Percentiles rank a stretch among this genome's conserved stretches.
Evolutionary conservation across 2,888 invertebrate species (phyloP).

Genomic region (Pediacus dermestoides): DNA sequence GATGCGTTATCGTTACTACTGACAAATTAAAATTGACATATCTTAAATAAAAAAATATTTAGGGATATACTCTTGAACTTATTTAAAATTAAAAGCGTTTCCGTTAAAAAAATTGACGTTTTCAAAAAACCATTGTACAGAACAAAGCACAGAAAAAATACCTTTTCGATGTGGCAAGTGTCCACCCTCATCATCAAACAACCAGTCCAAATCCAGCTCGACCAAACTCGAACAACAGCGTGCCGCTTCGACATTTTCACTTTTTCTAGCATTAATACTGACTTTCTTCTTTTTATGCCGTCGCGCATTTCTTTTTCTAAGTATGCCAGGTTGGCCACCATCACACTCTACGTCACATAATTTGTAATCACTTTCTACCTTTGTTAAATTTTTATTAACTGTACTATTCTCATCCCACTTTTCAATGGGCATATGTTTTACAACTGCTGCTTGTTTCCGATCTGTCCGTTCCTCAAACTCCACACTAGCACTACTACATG

Average conservation of each 20-base stretch:
- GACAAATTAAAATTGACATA: too few species aligned
- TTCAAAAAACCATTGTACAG: too few species aligned
- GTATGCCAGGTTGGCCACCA: constrained; percentile 30
- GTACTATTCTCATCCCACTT: constrained; percentile 10
- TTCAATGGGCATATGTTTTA: constrained; percentile 14
- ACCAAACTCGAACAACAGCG: constrained; percentile 54
- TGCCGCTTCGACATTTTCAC: too few species aligned
- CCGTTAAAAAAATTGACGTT: too few species aligned
- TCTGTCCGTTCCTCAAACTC: constrained; percentile 38
- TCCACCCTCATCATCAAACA: constrained; percentile 54
- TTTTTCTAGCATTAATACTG: constrained; percentile 20
- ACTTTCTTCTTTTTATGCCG: constrained; percentile 34
- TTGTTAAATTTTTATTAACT: constrained; percentile 10
- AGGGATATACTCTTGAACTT: too few species aligned
- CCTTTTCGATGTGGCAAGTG: constrained; percentile 29
- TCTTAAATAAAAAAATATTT: too few species aligned
- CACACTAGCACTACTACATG: constrained; percentile 44
- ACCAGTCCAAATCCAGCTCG: constrained; percentile 60
- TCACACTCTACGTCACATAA: constrained; percentile 49
- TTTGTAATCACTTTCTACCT: constrained; percentile 23
- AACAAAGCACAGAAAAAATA: too few species aligned
- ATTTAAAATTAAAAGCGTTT: too few species aligned
- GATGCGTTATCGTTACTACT: too few species aligned
- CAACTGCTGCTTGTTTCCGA: constrained; percentile 8
- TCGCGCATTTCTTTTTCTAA: constrained; percentile 35